phyloP scores from a whole-genome alignment of 2,888 invertebrate species.

The Sesia bembeciformis region DNA sequence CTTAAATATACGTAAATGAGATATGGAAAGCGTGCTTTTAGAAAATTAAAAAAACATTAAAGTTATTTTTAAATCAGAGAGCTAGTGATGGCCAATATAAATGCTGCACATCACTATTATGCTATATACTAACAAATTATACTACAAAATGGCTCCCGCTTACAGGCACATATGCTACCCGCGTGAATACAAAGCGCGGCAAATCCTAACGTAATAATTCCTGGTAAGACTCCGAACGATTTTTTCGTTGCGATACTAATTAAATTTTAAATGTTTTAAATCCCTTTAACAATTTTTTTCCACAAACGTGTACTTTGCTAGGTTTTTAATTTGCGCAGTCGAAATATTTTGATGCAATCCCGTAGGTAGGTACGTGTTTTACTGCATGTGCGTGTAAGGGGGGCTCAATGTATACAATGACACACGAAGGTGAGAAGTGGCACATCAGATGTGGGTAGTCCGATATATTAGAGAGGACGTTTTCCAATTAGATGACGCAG shows the following conservation, averaged over 20 bases:
- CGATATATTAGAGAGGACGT: slow-evolving; percentile 3
- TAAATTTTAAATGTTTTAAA: neutral
- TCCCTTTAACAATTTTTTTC: neutral
- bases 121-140: neutral
- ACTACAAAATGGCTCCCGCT: neutral
- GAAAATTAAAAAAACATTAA: neutral
- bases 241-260: neutral
- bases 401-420: neutral
- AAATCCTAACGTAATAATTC: no score
- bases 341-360: no score
- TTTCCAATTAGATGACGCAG: neutral
- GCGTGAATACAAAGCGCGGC: neutral
- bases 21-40: neutral
- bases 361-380: neutral
- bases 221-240: neutral
- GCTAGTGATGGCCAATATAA: neutral
- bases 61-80: neutral
- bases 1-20: neutral
- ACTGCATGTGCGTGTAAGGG: neutral
- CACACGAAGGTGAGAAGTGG: slow-evolving; percentile 20
- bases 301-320: neutral
- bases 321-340: neutral
- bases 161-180: neutral
- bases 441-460: slow-evolving; percentile 31
- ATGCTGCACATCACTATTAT: neutral